phyloP scores from a whole-genome alignment of 1,140 invertebrate species.

The Proales similis region DNA sequence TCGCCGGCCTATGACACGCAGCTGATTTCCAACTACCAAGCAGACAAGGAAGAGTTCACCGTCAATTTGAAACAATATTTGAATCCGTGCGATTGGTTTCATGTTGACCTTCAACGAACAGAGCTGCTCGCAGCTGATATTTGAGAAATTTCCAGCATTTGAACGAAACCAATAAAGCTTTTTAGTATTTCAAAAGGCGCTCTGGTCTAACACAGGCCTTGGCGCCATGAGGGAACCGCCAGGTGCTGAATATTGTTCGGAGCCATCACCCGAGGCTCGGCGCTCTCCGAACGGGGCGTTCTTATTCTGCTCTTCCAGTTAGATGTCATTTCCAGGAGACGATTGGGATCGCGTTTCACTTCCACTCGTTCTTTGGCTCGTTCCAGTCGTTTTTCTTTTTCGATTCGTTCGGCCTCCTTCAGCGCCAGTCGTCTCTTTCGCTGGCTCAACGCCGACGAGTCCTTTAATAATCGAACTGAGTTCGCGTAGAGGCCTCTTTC shows the following conservation, averaged over 20 bases:
- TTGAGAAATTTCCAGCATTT: too few species aligned
- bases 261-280: neutral
- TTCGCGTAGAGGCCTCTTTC: neutral
- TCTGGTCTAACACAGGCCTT: too few species aligned
- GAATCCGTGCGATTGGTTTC: too few species aligned
- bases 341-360: constrained; percentile 21
- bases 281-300: constrained; percentile 15
- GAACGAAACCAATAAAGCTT: too few species aligned
- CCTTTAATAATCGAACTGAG: constrained; percentile 39
- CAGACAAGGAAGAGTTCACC: too few species aligned
- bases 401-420: constrained; percentile 42
- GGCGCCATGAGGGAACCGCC: constrained; percentile 24
- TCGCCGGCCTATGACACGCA: too few species aligned
- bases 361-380: constrained; percentile 44
- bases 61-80: too few species aligned
- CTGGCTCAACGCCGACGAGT: constrained; percentile 42
- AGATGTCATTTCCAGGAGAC: constrained; percentile 8
- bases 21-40: too few species aligned
- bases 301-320: constrained; percentile 24
- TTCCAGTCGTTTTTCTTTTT: constrained; percentile 44
- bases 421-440: constrained; percentile 43
- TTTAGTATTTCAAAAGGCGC: too few species aligned
- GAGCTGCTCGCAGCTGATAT: too few species aligned
- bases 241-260: constrained; percentile 23
- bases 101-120: too few species aligned